A percentile compares a stretch with the other conserved stretches of the same genome.
phyloP scores from a whole-genome alignment of 2,797 vertebrate species.

The Manis javanica region DNA sequence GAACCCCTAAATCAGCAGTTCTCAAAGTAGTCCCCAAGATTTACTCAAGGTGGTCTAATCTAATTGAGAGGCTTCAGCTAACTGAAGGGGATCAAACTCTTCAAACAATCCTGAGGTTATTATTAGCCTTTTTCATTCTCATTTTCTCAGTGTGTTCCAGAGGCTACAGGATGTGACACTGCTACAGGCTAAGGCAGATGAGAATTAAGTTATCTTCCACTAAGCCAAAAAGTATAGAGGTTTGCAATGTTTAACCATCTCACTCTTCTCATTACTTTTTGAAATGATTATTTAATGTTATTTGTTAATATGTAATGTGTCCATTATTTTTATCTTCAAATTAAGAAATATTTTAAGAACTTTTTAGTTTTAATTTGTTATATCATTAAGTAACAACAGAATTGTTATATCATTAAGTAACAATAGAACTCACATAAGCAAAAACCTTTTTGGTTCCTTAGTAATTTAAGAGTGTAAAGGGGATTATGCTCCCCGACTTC shows the following conservation, averaged over 20 bases:
- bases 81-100: neutral
- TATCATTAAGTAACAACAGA: neutral
- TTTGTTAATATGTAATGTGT: neutral
- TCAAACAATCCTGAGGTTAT: neutral
- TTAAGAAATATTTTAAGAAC: neutral
- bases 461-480: neutral
- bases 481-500: too few relatives aligned
- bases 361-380: constrained; percentile 22
- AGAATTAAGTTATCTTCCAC: neutral
- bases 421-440: neutral
- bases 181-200: neutral
- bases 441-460: neutral
- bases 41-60: neutral
- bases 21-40: neutral
- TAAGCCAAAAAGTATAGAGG: neutral
- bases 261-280: neutral
- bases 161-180: neutral
- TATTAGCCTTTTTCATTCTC: neutral
- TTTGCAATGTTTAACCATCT: neutral
- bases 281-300: neutral
- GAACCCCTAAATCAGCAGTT: constrained; percentile 10
- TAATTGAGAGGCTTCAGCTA: neutral
- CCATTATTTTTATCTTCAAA: constrained; percentile 35
- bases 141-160: constrained; percentile 12
- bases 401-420: too few relatives aligned